Percentiles rank a stretch among this genome's conserved stretches.
Conservation (phyloP, 2,797 vertebrate species). For the Scomberomorus guttatus region DNA sequence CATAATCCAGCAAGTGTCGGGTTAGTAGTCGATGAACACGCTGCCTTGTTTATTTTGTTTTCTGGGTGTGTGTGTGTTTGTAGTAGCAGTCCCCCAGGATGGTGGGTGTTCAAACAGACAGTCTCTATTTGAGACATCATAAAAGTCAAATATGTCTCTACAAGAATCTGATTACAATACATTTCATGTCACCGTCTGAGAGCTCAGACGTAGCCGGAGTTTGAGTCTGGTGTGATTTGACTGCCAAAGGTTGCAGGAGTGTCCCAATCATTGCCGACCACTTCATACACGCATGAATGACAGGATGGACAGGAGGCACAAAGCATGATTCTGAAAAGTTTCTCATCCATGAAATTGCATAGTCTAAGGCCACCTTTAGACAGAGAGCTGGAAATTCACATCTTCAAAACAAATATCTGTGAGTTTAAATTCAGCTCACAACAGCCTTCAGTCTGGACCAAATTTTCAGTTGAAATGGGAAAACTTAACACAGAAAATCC, state of each 20-base stretch:
- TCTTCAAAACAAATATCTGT: conserved; percentile 46
- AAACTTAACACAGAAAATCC: conserved; percentile 22
- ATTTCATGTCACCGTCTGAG: neutral
- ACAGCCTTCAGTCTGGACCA: conserved; percentile 4
- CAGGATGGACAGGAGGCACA: conserved; percentile 1
- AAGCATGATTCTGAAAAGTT: conserved; percentile 36
- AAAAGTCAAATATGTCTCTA: neutral
- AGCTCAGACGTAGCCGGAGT: neutral
- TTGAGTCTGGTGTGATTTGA: neutral
- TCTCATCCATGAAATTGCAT: conserved; percentile 57
- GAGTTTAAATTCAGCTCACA: conserved; percentile 52
- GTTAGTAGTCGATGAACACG: conserved; percentile 13
- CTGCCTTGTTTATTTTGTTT: conserved; percentile 18
- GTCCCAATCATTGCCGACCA: conserved; percentile 16
- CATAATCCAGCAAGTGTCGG: neutral
- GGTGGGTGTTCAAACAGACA: conserved; percentile 15
- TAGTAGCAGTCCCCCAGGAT: neutral
- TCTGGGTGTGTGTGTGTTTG: neutral
- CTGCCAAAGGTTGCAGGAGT: neutral
- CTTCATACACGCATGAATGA: conserved; percentile 5
- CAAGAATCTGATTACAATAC: neutral
- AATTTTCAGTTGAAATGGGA: conserved; percentile 12
- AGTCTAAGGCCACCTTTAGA: conserved; percentile 26
- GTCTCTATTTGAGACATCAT: neutral
- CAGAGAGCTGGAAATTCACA: conserved; percentile 33